Conservation (phyloP, 2,888 invertebrate species). For the Malacosoma neustria region DNA sequence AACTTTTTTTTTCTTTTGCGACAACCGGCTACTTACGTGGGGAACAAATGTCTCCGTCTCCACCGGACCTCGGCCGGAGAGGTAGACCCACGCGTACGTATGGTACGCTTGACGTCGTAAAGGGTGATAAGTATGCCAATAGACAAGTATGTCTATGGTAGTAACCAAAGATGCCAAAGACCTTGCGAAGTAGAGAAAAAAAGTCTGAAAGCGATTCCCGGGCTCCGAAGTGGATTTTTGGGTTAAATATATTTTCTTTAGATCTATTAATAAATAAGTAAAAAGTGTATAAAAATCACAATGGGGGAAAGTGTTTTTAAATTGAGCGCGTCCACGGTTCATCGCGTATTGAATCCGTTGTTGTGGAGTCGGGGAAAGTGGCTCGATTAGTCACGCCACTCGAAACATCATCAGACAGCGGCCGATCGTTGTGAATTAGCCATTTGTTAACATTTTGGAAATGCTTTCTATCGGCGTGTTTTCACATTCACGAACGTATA, state of each 20-base stretch:
- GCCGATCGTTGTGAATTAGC: background rate
- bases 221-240: background rate
- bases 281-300: constrained; percentile 10
- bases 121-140: too few relatives aligned
- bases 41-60: too few relatives aligned
- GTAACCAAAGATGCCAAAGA: too few relatives aligned
- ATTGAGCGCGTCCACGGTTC: constrained; percentile 36
- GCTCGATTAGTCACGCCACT: constrained; percentile 28
- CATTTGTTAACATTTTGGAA: background rate
- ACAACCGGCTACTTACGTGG: too few relatives aligned
- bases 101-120: too few relatives aligned
- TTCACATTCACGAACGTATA: too few relatives aligned
- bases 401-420: constrained; percentile 14
- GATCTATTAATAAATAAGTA: background rate
- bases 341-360: constrained; percentile 26
- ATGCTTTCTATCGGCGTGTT: background rate
- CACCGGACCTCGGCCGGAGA: too few relatives aligned
- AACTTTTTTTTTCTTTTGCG: too few relatives aligned
- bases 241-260: background rate
- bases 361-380: constrained; percentile 35
- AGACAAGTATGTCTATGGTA: too few relatives aligned
- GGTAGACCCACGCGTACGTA: too few relatives aligned
- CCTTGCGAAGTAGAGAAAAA: too few relatives aligned
- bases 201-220: background rate
- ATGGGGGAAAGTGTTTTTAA: constrained; percentile 40